Conservation (phyloP, 2,797 vertebrate genomes). For the Poliocrania exsul region DNA sequence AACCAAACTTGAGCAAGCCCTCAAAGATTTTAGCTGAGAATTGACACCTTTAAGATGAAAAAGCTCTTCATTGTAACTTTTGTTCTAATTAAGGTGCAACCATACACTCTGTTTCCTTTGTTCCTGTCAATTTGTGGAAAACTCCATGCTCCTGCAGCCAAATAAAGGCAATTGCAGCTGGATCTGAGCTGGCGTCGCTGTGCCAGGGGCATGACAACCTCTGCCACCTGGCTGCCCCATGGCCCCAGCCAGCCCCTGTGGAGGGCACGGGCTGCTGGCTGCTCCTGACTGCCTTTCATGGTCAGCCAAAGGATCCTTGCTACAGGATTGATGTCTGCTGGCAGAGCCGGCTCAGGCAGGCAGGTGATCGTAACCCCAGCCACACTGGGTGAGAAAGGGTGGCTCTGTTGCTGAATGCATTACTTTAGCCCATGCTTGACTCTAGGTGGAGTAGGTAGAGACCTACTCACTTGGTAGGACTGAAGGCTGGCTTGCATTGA, state of each 20-base stretch:
- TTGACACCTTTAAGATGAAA: not conserved
- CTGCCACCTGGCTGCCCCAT: not conserved
- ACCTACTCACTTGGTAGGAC: not conserved
- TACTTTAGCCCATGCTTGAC: not conserved
- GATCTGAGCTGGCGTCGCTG: not conserved
- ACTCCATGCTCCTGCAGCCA: not conserved
- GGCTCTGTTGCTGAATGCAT: not conserved
- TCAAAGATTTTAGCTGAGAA: not conserved
- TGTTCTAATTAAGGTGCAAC: not conserved
- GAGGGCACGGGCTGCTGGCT: accelerated
- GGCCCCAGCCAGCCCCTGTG: not conserved
- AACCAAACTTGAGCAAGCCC: not conserved
- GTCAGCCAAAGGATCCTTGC: not conserved
- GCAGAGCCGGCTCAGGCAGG: not conserved
- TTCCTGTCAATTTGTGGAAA: not conserved
- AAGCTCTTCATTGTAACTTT: not conserved
- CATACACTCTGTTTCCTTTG: not conserved
- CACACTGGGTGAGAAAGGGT: not conserved
- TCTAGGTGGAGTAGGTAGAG: not conserved
- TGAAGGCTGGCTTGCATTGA: not conserved
- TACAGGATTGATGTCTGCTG: not conserved
- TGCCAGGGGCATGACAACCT: accelerated
- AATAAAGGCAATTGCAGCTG: accelerated
- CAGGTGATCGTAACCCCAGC: not conserved
- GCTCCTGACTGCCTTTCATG: not conserved